Evolutionary conservation across 2,113 vertebrate species (phyloP), one percentile per base, ranked within the genome.

Genomic region (Cheirogaleus medius): DNA sequence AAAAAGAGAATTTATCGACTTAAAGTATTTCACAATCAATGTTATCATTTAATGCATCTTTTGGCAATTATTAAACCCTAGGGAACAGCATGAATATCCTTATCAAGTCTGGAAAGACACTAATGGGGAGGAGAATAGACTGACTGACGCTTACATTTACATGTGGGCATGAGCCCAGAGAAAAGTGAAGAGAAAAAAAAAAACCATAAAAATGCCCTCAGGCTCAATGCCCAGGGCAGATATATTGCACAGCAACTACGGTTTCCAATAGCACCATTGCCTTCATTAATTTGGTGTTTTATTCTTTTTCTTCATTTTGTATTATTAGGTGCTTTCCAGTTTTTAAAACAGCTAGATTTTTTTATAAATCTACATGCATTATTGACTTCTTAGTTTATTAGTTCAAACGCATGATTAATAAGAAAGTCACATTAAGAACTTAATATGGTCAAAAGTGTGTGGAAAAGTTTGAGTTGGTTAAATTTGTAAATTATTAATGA

Each of bases 11-110:
- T 21, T 91, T 93, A 96, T 80, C 6, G 39, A 56, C 13, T 90
- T 54, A 86, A 97, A 97, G 82, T 90, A 58, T 91, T 95, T 34
- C 47, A 85, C 29, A 90, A 96, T 93, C 32, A 98, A 76, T 29
- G 0, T 84, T 97, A 93, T 97, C 88, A 88, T 97, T 97, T 97
- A 97, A 95, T 96, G 97, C 78, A 91, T 87, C 56, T 76, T 58
- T 98, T 98, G 96, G 97, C 98, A 98, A 96, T 98, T 93, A 95
- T 98, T 97, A 98, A 44, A 96, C 90, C 94, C 92, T 93, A 80
- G 88, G 73, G 84, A 91, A 44, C 11, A 64, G 76, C 90, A 76
- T 49, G 97, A 94, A 80, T 97, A 89, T 66, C 96, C 95, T 97
- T 98, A 98, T 96, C 96, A 95, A 94, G 96, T 95, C 90, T 97